These are phyloP conservation scores for Pogonomyrmex californicus DNA, from an alignment of 1,140 invertebrate species.

Conservation along the genomic window DNA sequence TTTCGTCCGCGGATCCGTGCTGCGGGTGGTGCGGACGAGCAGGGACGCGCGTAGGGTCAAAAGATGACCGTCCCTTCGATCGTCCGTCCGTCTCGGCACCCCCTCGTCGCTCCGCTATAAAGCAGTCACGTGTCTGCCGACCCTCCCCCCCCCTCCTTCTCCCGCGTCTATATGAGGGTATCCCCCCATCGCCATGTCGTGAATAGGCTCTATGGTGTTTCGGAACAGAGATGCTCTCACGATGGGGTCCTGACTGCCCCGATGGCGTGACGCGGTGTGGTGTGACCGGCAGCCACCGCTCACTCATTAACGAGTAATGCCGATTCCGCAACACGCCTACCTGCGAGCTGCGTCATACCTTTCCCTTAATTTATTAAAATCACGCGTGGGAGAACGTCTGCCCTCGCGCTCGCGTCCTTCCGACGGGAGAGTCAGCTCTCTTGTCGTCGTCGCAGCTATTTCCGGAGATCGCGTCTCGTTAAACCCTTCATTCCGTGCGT, in stretches of 20 bases:
- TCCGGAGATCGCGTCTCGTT: constrained; percentile 52
- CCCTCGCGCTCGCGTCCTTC: not conserved
- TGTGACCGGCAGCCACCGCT: constrained; percentile 73
- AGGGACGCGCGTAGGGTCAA: constrained; percentile 71
- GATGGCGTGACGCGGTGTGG: constrained; percentile 75
- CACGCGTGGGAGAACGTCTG: constrained; percentile 40
- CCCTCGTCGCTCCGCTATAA: constrained; percentile 77
- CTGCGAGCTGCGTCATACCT: constrained; percentile 66
- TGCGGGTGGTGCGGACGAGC: not conserved
- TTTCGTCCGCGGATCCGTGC: constrained; percentile 68
- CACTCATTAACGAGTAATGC: constrained; percentile 73
- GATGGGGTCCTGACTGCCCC: constrained; percentile 77
- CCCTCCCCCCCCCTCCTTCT: not conserved
- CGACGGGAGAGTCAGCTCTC: constrained; percentile 11
- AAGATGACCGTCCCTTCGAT: constrained; percentile 74
- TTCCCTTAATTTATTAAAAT: constrained; percentile 68
- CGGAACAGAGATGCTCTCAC: constrained; percentile 81
- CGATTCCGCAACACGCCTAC: constrained; percentile 69
- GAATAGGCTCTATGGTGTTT: constrained; percentile 74
- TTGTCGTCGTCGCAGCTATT: constrained; percentile 58
- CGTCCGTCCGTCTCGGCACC: constrained; percentile 45
- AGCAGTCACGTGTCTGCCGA: constrained; percentile 80
- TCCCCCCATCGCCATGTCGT: constrained; percentile 45
- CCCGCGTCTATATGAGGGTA: constrained; percentile 71
- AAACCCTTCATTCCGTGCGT: constrained; percentile 29